Base-by-base conservation (phyloP, 35 echinoderm and acorn worm species). In the Eucidaris tribuloides region DNA sequence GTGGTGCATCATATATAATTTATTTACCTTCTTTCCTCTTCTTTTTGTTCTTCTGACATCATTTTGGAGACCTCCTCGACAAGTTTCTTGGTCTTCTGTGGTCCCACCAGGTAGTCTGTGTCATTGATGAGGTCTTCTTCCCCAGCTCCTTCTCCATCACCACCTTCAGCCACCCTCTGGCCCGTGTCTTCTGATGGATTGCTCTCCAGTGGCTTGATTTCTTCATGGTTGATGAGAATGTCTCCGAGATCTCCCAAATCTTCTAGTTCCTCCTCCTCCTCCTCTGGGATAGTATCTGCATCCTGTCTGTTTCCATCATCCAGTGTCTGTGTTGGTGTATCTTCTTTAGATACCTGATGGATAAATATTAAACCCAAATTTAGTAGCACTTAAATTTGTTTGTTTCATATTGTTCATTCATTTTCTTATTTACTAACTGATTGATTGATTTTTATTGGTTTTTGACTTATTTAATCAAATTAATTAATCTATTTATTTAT, bases 61-160 rank as follows among this genome's bases (percentile, higher is more conserved):
- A 42, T 74, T 22, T 44, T 38, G 5, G 68, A 74, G 41, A 74
- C 68, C 68, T 74, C 68, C 30, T 74, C 68, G 25, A 74, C 68
- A 27, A 74, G 30, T 74, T 74, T 74, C 68, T 74, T 74, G 9
- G 68, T 74, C 44, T 74, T 74, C 68, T 74, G 68, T n/a, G 68
- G 68, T 7, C 68, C 68, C 2, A 40, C 38, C 23, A 74, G 68
- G 44, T 74, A 19, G 24, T 74, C 9, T 25, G 34, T 44, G 6
- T 44, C 44, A 40, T 14, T 35, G n/a, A 25, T 36, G 0, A 44
- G 38, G 23, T 44, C 41, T 1, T 74, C 68, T 18, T 64, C 59
- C 27, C 20, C 68, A 18, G 24, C 68, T 40, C 35, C 68, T 0
- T 44, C 68, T 14, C 5, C 1, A 9, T 13, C 36, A 13, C 44